Evolutionary conservation across 1,140 invertebrate species (phyloP), one percentile per base, ranked within the genome.

Genomic region (Ceratina australensis): DNA sequence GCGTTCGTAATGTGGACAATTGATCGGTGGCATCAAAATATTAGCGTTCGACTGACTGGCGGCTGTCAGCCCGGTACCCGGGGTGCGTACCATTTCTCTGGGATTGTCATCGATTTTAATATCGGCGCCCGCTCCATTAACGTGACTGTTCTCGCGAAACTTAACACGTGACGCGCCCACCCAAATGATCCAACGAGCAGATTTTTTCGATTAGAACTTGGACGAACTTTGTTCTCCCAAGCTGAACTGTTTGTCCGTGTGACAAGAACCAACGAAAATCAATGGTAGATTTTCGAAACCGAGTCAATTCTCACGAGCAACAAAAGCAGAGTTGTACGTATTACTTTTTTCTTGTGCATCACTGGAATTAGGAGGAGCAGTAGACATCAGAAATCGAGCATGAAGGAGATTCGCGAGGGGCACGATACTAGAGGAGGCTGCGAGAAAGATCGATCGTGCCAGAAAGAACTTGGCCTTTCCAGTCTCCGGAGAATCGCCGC

Each of bases 401-500:
- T 22, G 26, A 42, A 26, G 33, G 20, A 20, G 56, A 67, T 75
- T 59, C 49, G 15, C 16, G 26, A 16, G 4, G 18, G 20, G 20
- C 57, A 71, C 74, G 66, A 60, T 72, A 60, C 33, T 49, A 33
- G 33, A 47, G 16, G 57, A 50, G 16, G 67, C 28, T 42, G 49
- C 47, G 50, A 42, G 33, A 42, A 71, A 82, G 79, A 85, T 85
- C 83, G 83, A 84, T 85, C 79, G 74, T 22, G 73, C 16, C 20
- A 57, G 66, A 73, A 81, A 81, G 83, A 85, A 84, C 79, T 84
- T 76, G 83, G 82, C 76, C 75, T 82, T 84, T 72, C 59, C 59
- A 69, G 83, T 84, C 83, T 85, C 79, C 12, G 59, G 83, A 84
- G 83, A 81, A 79, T 82, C 79, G 75, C 78, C 79, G 75, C 59